Percentiles rank a stretch among this genome's conserved stretches.
phyloP scores from a whole-genome alignment of 1,140 invertebrate species.

The Zaprionus ghesquierei region DNA sequence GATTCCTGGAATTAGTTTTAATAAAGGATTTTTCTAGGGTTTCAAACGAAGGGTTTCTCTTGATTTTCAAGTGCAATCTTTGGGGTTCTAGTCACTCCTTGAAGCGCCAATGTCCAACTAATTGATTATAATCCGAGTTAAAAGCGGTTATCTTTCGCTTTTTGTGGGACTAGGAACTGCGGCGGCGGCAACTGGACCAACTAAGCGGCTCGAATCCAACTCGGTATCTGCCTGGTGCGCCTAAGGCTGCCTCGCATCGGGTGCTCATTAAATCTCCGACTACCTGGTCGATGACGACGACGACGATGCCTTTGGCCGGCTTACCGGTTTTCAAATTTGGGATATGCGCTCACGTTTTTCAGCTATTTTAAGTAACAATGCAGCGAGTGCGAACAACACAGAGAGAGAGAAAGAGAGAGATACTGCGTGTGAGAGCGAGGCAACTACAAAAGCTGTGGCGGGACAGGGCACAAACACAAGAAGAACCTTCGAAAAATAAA shows the following conservation, averaged over 20 bases:
- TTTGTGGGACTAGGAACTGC: background rate
- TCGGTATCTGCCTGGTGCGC: conserved; percentile 19
- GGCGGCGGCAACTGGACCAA: conserved; percentile 29
- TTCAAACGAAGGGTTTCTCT: background rate
- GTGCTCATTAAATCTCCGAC: conserved; percentile 45
- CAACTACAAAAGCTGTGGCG: conserved; percentile 46
- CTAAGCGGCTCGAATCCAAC: background rate
- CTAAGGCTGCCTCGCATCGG: conserved; percentile 28
- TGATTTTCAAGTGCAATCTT: too few species aligned
- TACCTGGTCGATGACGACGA: conserved; percentile 31
- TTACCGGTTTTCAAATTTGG: conserved; percentile 78
- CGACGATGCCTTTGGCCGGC: conserved; percentile 40
- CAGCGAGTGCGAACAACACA: conserved; percentile 26
- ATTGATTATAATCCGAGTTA: conserved; percentile 3
- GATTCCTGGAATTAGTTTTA: too few species aligned
- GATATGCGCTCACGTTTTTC: conserved; percentile 73
- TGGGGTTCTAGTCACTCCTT: too few species aligned
- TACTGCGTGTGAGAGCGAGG: background rate
- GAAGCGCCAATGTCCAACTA: too few species aligned
- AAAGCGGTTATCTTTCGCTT: background rate
- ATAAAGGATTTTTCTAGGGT: background rate
- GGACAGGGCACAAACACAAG: conserved; percentile 36
- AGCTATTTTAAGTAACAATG: conserved; percentile 80
- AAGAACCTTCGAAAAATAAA: conserved; percentile 38
- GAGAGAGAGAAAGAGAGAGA: background rate